A percentile compares a stretch with the other conserved stretches of the same genome.
Evolutionary conservation across 1,140 invertebrate species (phyloP).

Genomic region (Onthophagus taurus): DNA sequence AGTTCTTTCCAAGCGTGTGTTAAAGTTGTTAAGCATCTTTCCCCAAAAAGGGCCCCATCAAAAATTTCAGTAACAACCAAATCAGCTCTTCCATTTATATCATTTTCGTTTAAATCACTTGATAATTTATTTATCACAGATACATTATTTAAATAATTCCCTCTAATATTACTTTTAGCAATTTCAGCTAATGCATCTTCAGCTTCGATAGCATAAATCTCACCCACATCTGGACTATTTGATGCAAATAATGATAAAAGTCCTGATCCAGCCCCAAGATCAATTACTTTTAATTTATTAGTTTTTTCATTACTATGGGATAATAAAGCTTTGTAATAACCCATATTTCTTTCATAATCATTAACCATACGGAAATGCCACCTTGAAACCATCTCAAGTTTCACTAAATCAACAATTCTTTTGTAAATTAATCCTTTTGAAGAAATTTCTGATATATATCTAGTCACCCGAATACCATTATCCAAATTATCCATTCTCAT

Average conservation of each 20-base stretch:
- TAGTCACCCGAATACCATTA: conserved; percentile 21
- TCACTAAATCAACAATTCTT: conserved; percentile 22
- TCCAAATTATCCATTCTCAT: conserved; percentile 17
- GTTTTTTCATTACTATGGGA: conserved; percentile 35
- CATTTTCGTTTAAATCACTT: conserved; percentile 34
- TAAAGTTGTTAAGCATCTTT: conserved; percentile 56
- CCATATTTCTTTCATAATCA: conserved; percentile 55
- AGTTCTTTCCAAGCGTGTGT: conserved; percentile 57
- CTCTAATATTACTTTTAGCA: conserved; percentile 44
- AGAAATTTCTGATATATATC: conserved; percentile 22
- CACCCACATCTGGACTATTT: conserved; percentile 41
- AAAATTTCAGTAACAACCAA: conserved; percentile 68
- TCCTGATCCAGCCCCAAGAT: conserved; percentile 68
- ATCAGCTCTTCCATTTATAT: conserved; percentile 25
- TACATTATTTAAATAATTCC: conserved; percentile 40
- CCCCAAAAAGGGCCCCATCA: conserved; percentile 70
- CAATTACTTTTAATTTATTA: conserved; percentile 43
- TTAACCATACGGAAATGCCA: conserved; percentile 81
- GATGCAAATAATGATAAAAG: conserved; percentile 55
- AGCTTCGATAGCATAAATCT: conserved; percentile 56
- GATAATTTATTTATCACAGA: conserved; percentile 45
- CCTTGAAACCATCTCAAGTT: conserved; percentile 46
- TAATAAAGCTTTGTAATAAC: conserved; percentile 54
- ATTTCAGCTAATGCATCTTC: conserved; percentile 53
- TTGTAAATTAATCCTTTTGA: conserved; percentile 16